Evolutionary conservation across 37 sponge, comb jelly and placozoan genomes (phyloP), one percentile per base, ranked within the genome.

Genomic region (Aplysina aerophoba): DNA sequence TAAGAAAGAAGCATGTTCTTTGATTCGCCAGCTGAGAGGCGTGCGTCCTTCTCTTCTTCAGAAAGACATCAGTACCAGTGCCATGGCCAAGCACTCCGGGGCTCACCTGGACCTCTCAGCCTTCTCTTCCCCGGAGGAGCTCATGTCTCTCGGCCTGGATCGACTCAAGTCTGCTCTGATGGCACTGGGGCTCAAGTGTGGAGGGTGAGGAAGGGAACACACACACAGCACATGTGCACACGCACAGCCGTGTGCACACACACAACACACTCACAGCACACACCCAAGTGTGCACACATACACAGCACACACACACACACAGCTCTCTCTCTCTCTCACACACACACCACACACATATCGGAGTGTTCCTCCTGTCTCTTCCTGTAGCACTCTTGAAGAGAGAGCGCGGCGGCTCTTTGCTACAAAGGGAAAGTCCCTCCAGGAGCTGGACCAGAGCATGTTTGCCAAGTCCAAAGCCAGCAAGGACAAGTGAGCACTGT

Each of bases 121-220:
- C n/a, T 98, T 96, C 86, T 87, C 89, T 16, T 99, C 99, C 11
- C 73, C 93, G 34, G 96, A 97, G 81, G 97, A 99, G 67, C 86
- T 99, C 79, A 91, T 93, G 86, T 91, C 92, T n/a, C 88, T 99
- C 11, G 99, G 99, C 4, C 89, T 99, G 74, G 97, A 96, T 75
- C 69, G 97, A 56, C 91, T 99, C 31, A 99, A 99, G 84, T 93
- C 96, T 27, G 97, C 95, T 14, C 92, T 99, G 31, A 89, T 84
- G 88, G 97, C 99, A 36, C 87, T 91, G 56, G 94, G 96, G 0
- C 80, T 99, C 27, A 99, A 99, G 88, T 99, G 99, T 90, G 99
- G 99, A 57, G 99, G 97, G 95, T 95, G 36, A 80, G 96, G 12
- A 33, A 0, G 31, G 24, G 54, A 24, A 33, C 50, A 44, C 50